These are phyloP conservation scores for Magallana nippona DNA, from an alignment of 2,888 invertebrate species.

Conservation along the genomic window DNA sequence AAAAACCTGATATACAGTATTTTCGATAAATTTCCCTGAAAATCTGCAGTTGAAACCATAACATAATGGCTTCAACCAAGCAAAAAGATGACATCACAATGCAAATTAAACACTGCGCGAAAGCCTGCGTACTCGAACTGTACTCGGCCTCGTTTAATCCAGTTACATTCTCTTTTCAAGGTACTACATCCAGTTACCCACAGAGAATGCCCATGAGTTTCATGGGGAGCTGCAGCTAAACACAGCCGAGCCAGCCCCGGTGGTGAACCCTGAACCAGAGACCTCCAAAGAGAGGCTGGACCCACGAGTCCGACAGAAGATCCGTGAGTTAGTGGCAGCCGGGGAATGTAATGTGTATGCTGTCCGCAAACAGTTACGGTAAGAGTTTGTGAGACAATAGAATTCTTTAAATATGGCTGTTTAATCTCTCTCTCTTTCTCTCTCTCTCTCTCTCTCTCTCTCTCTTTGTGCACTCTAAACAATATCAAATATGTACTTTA, in stretches of 20 bases:
- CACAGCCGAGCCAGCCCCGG: constrained; percentile 16
- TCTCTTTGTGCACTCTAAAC: too few relatives aligned
- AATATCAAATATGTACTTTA: too few relatives aligned
- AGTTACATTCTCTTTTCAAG: constrained; percentile 56
- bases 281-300: constrained; percentile 66
- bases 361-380: constrained; percentile 77
- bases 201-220: constrained; percentile 78
- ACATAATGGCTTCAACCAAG: too few relatives aligned
- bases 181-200: constrained; percentile 79
- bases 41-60: too few relatives aligned
- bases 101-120: too few relatives aligned
- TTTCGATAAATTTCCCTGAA: too few relatives aligned
- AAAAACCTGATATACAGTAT: too few relatives aligned
- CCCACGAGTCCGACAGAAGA: constrained; percentile 75
- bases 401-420: background rate
- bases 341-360: constrained; percentile 77
- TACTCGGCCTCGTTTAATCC: too few relatives aligned
- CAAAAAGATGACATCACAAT: too few relatives aligned
- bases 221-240: constrained; percentile 70
- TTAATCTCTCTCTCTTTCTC: background rate
- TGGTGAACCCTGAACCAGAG: constrained; percentile 18
- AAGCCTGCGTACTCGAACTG: too few relatives aligned
- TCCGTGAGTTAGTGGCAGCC: constrained; percentile 75
- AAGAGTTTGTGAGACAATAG: constrained; percentile 1
- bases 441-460: too few relatives aligned